These are phyloP conservation scores for Ctenomys sociabilis DNA, from an alignment of 2,113 vertebrate genomes.

Conservation along the genomic window DNA sequence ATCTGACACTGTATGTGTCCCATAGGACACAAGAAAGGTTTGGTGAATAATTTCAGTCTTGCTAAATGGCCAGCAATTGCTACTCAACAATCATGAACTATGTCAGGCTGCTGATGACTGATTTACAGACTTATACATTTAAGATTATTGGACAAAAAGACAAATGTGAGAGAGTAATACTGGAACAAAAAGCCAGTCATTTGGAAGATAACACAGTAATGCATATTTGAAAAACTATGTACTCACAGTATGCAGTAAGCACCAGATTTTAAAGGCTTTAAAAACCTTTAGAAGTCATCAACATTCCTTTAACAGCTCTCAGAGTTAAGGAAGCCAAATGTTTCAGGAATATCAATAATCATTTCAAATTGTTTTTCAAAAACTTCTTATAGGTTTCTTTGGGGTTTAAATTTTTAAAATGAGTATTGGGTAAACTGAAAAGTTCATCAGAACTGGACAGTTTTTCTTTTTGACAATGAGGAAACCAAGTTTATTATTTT, in stretches of 20 bases:
- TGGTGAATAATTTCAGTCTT: neutral
- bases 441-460: neutral
- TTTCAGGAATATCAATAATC: neutral
- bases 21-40: neutral
- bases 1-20: neutral
- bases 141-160: neutral
- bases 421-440: neutral
- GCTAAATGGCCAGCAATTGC: conserved; percentile 13
- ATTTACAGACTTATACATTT: neutral
- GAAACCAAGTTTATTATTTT: neutral
- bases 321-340: neutral
- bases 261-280: neutral
- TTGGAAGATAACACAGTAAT: conserved; percentile 37
- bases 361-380: neutral
- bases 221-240: neutral
- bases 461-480: neutral
- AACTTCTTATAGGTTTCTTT: neutral
- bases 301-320: neutral
- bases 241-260: neutral
- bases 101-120: neutral
- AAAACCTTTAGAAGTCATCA: conserved; percentile 9
- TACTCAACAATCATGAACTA: conserved; percentile 3
- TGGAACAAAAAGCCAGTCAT: conserved; percentile 52
- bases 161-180: conserved; percentile 27
- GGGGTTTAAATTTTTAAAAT: neutral